Conservation (phyloP, 2,113 vertebrate species). For the Spheniscus mendiculus region DNA sequence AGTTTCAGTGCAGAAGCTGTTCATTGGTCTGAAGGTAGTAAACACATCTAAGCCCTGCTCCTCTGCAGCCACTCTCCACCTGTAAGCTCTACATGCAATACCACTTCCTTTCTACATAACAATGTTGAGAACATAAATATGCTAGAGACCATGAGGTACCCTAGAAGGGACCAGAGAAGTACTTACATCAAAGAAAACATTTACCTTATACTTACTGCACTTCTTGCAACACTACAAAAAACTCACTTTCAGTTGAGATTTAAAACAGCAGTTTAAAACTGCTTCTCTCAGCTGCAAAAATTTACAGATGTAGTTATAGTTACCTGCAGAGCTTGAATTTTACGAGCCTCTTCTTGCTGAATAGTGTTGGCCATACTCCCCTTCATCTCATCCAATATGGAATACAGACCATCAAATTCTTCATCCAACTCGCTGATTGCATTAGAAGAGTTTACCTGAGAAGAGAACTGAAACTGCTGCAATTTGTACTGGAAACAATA, state of each 20-base stretch:
- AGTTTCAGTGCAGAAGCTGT: neutral
- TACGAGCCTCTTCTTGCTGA: slow-evolving; percentile 83
- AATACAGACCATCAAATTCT: slow-evolving; percentile 88
- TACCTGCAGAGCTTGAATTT: slow-evolving; percentile 89
- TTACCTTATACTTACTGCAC: neutral
- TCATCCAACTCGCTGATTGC: slow-evolving; percentile 87
- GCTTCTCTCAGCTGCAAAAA: neutral
- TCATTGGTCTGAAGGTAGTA: neutral
- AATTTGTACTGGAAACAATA: neutral
- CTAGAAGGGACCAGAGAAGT: neutral
- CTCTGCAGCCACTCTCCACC: neutral
- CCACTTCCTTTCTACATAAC: neutral
- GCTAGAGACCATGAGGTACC: neutral
- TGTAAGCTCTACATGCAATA: neutral
- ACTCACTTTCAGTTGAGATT: neutral
- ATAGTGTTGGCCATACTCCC: slow-evolving; percentile 83
- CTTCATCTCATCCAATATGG: slow-evolving; percentile 86
- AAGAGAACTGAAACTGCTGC: neutral
- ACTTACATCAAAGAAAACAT: neutral
- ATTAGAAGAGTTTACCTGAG: slow-evolving; percentile 85
- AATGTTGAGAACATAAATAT: neutral
- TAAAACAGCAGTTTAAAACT: neutral
- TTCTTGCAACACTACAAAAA: neutral
- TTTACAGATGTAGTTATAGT: neutral
- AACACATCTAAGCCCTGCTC: neutral